phyloP scores from a whole-genome alignment of 2,113 vertebrate genomes.

The Bos javanicus region DNA sequence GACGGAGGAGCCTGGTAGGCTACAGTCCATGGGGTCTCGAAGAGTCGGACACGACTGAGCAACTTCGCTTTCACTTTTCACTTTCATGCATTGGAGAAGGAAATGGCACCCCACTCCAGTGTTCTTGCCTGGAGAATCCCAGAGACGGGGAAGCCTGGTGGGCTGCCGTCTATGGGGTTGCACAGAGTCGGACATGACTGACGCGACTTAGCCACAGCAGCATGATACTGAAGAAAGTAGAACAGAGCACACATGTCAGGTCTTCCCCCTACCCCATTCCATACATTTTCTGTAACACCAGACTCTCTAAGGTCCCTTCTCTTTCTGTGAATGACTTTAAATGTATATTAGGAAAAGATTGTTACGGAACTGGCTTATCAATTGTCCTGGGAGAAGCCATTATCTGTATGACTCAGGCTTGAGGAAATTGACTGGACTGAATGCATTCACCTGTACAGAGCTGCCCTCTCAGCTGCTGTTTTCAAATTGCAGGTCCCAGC shows the following conservation, averaged over 20 bases:
- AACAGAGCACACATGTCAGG: background rate
- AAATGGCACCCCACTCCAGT: background rate
- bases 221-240: background rate
- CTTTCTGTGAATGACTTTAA: background rate
- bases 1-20: background rate
- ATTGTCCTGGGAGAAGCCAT: background rate
- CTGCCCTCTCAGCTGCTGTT: background rate
- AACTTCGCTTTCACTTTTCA: background rate
- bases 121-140: background rate
- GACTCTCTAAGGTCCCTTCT: background rate
- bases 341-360: background rate
- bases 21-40: rapidly evolving
- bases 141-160: background rate
- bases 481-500: background rate
- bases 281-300: background rate
- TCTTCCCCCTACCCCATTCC: background rate
- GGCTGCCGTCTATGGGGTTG: background rate
- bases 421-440: background rate
- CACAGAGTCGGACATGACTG: background rate
- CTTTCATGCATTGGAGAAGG: background rate
- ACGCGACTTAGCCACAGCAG: rapidly evolving
- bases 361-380: background rate
- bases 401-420: background rate
- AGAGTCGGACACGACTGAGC: background rate
- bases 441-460: background rate